These are phyloP conservation scores for Athalia cordata DNA, from an alignment of 2,888 invertebrate species.

Conservation along the genomic window DNA sequence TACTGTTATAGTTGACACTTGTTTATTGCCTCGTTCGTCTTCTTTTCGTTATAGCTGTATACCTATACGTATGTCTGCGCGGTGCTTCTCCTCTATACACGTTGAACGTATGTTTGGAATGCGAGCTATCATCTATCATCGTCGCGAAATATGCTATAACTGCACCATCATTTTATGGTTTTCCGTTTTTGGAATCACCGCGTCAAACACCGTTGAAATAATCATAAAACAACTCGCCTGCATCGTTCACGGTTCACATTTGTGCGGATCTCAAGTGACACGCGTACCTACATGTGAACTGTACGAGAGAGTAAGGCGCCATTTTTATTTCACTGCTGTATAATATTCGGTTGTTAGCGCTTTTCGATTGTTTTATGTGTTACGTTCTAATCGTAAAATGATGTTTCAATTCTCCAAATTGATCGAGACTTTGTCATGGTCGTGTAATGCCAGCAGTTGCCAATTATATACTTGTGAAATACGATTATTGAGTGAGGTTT, in stretches of 20 bases:
- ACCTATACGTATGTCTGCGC: neutral
- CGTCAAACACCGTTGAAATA: slow-evolving; percentile 2
- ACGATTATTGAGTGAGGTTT: no score
- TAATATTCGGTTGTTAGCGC: no score
- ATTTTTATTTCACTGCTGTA: no score
- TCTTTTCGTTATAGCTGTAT: slow-evolving; percentile 19
- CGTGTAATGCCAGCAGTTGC: no score
- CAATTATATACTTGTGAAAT: no score
- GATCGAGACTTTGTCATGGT: no score
- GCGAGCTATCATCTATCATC: slow-evolving; percentile 1
- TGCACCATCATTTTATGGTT: slow-evolving; percentile 15
- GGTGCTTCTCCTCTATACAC: neutral
- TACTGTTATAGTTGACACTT: slow-evolving; percentile 36
- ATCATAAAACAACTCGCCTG: slow-evolving; percentile 7
- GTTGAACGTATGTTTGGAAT: neutral
- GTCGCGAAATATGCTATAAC: slow-evolving; percentile 19
- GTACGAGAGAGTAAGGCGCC: no score
- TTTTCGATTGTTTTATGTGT: no score
- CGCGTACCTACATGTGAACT: no score
- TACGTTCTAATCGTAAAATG: no score
- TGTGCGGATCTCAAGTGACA: no score
- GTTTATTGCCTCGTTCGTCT: slow-evolving; percentile 43
- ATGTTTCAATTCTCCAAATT: no score
- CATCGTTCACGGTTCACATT: neutral
- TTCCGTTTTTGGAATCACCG: slow-evolving; percentile 5